A percentile compares a stretch with the other conserved stretches of the same genome.
Conservation (phyloP, 2,113 vertebrate species). For the Cynopterus brachyotis region DNA sequence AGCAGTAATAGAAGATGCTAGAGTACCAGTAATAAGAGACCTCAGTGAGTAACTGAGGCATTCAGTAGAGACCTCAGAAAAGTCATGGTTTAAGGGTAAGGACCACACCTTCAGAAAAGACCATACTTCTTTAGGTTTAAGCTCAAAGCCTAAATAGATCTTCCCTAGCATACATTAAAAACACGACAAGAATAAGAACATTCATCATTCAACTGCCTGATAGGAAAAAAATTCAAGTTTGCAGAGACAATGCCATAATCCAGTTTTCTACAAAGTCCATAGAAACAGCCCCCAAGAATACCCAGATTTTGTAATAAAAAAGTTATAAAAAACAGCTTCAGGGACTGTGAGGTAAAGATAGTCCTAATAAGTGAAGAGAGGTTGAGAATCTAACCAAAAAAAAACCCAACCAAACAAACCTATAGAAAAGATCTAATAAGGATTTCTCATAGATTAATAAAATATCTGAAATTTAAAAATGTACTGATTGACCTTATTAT, state of each 20-base stretch:
- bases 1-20: neutral
- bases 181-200: neutral
- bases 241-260: neutral
- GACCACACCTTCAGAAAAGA: neutral
- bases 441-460: neutral
- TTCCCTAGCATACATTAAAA: neutral
- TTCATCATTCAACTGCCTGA: neutral
- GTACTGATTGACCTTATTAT: neutral
- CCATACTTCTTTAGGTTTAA: neutral
- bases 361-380: neutral
- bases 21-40: neutral
- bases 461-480: neutral
- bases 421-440: neutral
- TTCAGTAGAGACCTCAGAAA: neutral
- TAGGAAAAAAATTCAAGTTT: neutral
- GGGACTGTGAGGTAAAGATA: neutral
- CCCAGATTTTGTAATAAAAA: neutral
- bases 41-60: neutral
- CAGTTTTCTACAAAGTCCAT: neutral
- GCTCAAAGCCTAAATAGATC: neutral
- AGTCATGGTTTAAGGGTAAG: neutral
- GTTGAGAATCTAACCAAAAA: neutral
- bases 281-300: neutral
- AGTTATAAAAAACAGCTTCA: neutral
- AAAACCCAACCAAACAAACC: neutral